These are phyloP conservation scores for Dicyrtomina minuta DNA, from an alignment of 2,888 invertebrate genomes.

Conservation along the genomic window DNA sequence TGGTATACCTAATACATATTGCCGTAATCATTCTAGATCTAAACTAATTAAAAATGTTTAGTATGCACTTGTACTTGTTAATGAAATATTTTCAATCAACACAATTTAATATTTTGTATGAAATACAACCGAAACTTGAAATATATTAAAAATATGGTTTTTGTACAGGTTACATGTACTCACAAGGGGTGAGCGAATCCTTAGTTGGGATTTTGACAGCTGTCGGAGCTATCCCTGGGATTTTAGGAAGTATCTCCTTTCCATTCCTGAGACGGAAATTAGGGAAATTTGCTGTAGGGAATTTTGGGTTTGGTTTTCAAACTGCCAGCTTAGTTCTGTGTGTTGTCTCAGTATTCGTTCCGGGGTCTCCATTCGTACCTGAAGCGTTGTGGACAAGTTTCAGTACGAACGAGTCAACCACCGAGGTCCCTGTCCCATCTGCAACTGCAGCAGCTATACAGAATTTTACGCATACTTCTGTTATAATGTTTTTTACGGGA, in stretches of 20 bases:
- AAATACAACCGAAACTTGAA: too few species aligned
- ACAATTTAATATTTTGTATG: too few species aligned
- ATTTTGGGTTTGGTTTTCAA: conserved; percentile 52
- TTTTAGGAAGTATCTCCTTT: conserved; percentile 59
- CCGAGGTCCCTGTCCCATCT: too few species aligned
- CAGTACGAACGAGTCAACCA: conserved; percentile 16
- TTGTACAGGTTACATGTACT: conserved; percentile 57
- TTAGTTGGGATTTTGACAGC: conserved; percentile 58
- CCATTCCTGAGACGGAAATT: conserved; percentile 56
- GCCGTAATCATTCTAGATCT: neutral
- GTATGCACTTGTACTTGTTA: too few species aligned
- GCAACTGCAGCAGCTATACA: neutral
- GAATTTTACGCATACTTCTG: conserved; percentile 27
- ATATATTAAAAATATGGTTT: too few species aligned
- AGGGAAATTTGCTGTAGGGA: conserved; percentile 52
- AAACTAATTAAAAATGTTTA: too few species aligned
- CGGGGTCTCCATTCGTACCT: conserved; percentile 59
- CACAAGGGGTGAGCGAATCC: conserved; percentile 58
- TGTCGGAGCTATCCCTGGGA: conserved; percentile 58
- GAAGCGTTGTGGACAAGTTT: conserved; percentile 31
- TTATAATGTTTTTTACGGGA: conserved; percentile 54
- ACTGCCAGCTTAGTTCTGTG: conserved; percentile 56
- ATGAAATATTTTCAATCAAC: too few species aligned
- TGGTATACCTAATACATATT: conserved; percentile 56
- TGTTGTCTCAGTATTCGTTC: conserved; percentile 58